phyloP scores from a whole-genome alignment of 2,888 invertebrate genomes.

The Ochropleura plecta region DNA sequence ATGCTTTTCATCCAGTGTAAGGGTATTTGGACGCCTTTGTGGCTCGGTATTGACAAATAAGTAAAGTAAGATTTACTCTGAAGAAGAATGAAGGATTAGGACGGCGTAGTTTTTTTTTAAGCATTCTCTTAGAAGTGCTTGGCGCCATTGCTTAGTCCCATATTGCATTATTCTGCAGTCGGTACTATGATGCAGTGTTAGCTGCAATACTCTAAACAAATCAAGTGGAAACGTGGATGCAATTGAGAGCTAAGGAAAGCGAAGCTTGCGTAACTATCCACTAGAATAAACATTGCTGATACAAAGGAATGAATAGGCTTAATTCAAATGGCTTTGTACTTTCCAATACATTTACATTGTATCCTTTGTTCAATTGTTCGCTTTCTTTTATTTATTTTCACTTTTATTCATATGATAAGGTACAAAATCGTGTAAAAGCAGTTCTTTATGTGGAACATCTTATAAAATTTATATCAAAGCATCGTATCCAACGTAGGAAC shows the following conservation, averaged over 20 bases:
- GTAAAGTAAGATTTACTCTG: slow-evolving; percentile 88
- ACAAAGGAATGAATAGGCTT: slow-evolving; percentile 75
- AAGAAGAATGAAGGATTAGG: slow-evolving; percentile 89
- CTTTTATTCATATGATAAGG: slow-evolving; percentile 61
- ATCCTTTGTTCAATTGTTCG: slow-evolving; percentile 61
- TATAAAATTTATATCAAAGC: slow-evolving; percentile 75
- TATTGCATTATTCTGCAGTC: slow-evolving; percentile 84
- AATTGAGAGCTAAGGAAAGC: slow-evolving; percentile 76
- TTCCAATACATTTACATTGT: slow-evolving; percentile 58
- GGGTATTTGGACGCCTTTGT: slow-evolving; percentile 90
- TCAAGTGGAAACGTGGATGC: slow-evolving; percentile 84
- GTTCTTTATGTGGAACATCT: slow-evolving; percentile 70
- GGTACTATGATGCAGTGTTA: slow-evolving; percentile 75
- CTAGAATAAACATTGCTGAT: slow-evolving; percentile 73
- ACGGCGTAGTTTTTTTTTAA: slow-evolving; percentile 78
- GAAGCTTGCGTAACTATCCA: slow-evolving; percentile 82
- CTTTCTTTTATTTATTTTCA: slow-evolving; percentile 66
- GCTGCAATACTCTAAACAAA: slow-evolving; percentile 81
- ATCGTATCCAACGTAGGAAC: slow-evolving; percentile 76
- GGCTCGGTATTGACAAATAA: slow-evolving; percentile 90
- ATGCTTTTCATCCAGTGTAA: slow-evolving; percentile 87
- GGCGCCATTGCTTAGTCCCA: slow-evolving; percentile 83
- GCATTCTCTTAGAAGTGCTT: slow-evolving; percentile 75
- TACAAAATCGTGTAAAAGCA: slow-evolving; percentile 55
- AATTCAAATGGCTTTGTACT: slow-evolving; percentile 68